A percentile compares a stretch with the other conserved stretches of the same genome.
phyloP scores from a whole-genome alignment of 2,113 vertebrate species.

The Phaethon lepturus region DNA sequence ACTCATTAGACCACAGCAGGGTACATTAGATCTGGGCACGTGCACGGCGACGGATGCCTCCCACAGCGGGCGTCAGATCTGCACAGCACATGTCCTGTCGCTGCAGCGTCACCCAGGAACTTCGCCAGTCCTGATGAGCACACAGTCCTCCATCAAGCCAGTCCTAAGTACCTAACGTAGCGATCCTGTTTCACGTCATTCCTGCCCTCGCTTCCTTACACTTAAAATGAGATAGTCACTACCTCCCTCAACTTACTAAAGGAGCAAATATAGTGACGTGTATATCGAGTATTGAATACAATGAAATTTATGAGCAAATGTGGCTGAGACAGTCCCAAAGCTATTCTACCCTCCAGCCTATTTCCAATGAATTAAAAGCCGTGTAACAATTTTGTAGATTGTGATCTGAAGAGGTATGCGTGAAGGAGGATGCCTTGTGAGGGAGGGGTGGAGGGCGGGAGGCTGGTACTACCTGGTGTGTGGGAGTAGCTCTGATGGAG shows the following conservation, averaged over 20 bases:
- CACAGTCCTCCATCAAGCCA: neutral
- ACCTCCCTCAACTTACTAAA: neutral
- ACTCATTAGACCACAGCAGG: neutral
- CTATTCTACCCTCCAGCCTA: neutral
- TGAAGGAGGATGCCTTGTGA: neutral
- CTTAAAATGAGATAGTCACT: neutral
- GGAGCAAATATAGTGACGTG: neutral
- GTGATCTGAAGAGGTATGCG: neutral
- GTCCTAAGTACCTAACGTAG: neutral
- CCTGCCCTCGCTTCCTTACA: neutral
- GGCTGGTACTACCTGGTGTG: neutral
- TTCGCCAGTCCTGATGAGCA: neutral
- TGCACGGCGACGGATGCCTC: neutral
- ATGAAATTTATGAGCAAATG: neutral
- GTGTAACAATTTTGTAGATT: neutral
- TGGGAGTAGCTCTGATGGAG: neutral
- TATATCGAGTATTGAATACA: neutral
- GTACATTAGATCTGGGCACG: neutral
- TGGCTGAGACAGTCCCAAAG: neutral
- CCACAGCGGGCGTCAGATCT: neutral
- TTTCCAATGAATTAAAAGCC: neutral
- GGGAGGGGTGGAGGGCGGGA: neutral
- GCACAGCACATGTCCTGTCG: neutral
- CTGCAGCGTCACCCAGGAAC: neutral
- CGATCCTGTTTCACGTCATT: neutral